Percentiles rank a stretch among this genome's conserved stretches.
Evolutionary conservation across 2,888 invertebrate genomes (phyloP).

Genomic region (Agrotis ipsilon): DNA sequence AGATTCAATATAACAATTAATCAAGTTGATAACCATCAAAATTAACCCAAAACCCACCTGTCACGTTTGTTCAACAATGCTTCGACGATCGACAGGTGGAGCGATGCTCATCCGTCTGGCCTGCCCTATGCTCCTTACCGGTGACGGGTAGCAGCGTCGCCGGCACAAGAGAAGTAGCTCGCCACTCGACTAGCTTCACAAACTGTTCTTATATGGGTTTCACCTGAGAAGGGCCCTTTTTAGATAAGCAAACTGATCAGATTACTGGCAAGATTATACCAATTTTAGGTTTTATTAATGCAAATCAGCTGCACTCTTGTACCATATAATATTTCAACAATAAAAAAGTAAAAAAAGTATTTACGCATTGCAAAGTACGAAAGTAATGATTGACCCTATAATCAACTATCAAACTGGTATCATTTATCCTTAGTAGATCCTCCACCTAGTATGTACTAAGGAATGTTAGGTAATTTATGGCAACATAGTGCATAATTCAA

Average conservation of each 20-base stretch:
- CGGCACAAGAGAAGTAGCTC: conserved; percentile 51
- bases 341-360: neutral
- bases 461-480: neutral
- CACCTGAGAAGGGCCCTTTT: conserved; percentile 4
- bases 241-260: neutral
- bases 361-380: no score
- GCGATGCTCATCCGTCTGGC: conserved; percentile 50
- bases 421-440: neutral
- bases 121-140: conserved; percentile 50
- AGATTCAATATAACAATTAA: neutral
- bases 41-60: conserved; percentile 21
- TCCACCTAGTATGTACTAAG: neutral
- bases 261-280: neutral
- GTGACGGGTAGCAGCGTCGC: conserved; percentile 55
- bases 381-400: no score
- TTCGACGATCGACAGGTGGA: conserved; percentile 47
- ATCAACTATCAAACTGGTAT: conserved; percentile 4
- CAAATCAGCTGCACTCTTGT: neutral
- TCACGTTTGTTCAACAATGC: conserved; percentile 49
- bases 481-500: neutral
- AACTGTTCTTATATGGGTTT: conserved; percentile 34
- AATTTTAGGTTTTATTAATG: neutral
- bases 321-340: neutral
- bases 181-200: conserved; percentile 28
- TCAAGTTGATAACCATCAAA: neutral